Base-by-base conservation (phyloP, 2,797 vertebrate genomes). In the Miichthys miiuy region DNA sequence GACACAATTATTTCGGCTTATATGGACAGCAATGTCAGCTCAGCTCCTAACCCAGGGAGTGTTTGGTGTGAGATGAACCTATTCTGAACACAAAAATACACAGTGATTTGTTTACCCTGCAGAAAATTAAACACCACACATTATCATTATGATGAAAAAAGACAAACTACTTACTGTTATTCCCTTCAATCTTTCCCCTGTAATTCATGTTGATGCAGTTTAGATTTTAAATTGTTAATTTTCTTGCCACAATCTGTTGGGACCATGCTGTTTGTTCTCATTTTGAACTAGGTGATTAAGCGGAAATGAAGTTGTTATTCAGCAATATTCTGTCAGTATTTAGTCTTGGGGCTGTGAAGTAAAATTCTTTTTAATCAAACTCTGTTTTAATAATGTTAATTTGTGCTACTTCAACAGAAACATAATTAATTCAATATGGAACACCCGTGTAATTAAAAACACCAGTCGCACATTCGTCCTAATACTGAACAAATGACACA, bases 271-370 rank as follows among this genome's bases (percentile, higher is more conserved):
- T 60, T 54, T 11, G 21, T 14, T 74, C 42, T 64, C 23, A 41
- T 42, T 70, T 51, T 41, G 10, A 57, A 16, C 25, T 4, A 16
- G 42, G 48, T 46, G 30, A 56, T 69, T 74, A 57, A 66, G 62
- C 57, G n/a, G 25, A 52, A 69, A 76, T 60, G 0, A 66, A 60
- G 23, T 64, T 44, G 47, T 41, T 61, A 23, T 62, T 52, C 30
- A 23, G 34, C 52, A 71, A 42, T 47, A 23, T 17, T 71, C 47
- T 54, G 46, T 41, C 20, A 67, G 71, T 30, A 72, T 57, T 68
- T 47, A 46, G 21, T 61, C 34, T 21, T 41, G 9, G 21, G 57
- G 46, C 52, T 62, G n/a, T 42, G 23, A 54, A 68, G 13, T 16
- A 34, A 42, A 47, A 30, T 0, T 11, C 25, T 41, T 18, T 47